phyloP scores from a whole-genome alignment of 2,888 invertebrate genomes.

The Drosophila setosimentum region DNA sequence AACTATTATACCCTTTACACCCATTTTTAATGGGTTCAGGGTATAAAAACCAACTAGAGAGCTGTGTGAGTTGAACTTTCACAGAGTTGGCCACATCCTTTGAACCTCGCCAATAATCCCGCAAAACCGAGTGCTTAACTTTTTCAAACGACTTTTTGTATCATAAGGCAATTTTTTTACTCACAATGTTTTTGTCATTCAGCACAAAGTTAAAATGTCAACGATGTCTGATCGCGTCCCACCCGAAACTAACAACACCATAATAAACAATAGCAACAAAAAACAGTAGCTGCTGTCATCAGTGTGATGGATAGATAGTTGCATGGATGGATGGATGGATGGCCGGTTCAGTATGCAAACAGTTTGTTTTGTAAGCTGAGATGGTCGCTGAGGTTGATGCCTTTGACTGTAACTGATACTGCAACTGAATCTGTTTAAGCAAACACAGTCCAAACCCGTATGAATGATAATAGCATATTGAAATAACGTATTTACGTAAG shows the following conservation, averaged over 20 bases:
- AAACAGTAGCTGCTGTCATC: conserved; percentile 40
- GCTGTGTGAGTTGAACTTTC: conserved; percentile 59
- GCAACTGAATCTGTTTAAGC: conserved; percentile 40
- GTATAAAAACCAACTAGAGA: conserved; percentile 21
- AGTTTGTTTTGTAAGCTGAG: conserved; percentile 30
- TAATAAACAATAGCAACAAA: conserved; percentile 13
- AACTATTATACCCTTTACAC: too few species aligned
- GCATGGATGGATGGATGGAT: conserved; percentile 1
- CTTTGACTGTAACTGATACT: conserved; percentile 27
- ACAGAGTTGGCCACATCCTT: conserved; percentile 66
- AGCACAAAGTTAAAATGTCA: conserved; percentile 77
- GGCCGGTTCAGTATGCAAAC: conserved; percentile 29
- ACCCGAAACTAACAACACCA: conserved; percentile 21
- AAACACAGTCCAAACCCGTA: conserved; percentile 3
- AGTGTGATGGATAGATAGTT: conserved; percentile 59
- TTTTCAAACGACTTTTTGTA: conserved; percentile 52
- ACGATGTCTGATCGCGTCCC: conserved; percentile 68
- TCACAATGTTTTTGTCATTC: conserved; percentile 63
- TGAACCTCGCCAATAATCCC: conserved; percentile 73
- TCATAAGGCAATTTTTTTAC: conserved; percentile 34
- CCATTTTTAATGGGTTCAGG: too few species aligned
- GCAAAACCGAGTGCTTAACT: conserved; percentile 76
- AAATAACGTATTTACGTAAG: background rate
- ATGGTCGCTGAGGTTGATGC: conserved; percentile 38
- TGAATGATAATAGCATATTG: conserved; percentile 33